Evolutionary conservation across 2,797 vertebrate species (phyloP), one percentile per base, ranked within the genome.

Genomic region (Synaphobranchus kaupii): DNA sequence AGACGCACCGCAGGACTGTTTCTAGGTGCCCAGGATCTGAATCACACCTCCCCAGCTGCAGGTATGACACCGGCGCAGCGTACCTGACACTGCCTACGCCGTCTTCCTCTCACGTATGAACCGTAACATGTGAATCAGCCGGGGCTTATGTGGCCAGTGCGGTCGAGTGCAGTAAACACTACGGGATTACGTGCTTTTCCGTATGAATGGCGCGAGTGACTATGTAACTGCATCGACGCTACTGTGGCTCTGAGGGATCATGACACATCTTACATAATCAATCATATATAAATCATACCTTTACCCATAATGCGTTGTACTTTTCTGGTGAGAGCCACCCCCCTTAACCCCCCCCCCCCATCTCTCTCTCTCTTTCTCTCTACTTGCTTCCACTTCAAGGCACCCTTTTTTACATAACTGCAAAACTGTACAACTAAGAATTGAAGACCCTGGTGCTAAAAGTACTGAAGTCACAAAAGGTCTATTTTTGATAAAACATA

Each of bases 321-420:
- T 47, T 22, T 60, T 63, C 34, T 63, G 1, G 20, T 66, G 58
- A 12, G 22, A 47, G 20, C 44, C 8, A 15, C 39, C 31, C 47
- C 34, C 85, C 85, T n/a, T n/a, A n/a, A n/a, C n/a, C n/a, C n/a
- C n/a, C n/a, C n/a, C n/a, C n/a, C n/a, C n/a, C n/a, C n/a, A n/a
- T n/a, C n/a, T 84, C 86, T 68, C 44, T 44, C 86, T 85, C 88
- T 82, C 80, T 80, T 44, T 81, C 8, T 48, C 78, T 48, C 47
- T 48, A 9, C 48, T 39, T 3, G 17, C 87, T 90, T 15, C 76
- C 25, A 78, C 80, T 84, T 90, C 73, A 8, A 39, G 44, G 85
- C 34, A 81, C 78, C 44, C 47, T 48, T 91, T 86, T 93, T 93
- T 90, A 90, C 86, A 90, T 90, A 91, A 93, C 87, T 1, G 3